Percentiles rank a stretch among this genome's conserved stretches.
phyloP scores from a whole-genome alignment of 2,113 vertebrate species.

The Orycteropus afer region DNA sequence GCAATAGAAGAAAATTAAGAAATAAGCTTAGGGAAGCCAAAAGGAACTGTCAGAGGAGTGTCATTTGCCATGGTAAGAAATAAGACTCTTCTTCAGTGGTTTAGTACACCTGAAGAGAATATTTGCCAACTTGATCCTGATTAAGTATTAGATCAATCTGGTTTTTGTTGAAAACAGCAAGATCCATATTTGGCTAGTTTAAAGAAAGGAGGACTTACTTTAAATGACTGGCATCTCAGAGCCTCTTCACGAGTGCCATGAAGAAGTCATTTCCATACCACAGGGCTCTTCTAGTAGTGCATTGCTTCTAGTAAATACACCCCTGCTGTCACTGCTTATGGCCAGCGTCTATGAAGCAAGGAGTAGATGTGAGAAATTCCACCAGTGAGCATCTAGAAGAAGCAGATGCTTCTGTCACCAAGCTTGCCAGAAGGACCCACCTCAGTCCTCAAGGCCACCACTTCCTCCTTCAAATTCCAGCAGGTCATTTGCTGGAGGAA shows the following conservation, averaged over 20 bases:
- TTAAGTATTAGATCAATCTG: background rate
- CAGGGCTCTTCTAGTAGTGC: background rate
- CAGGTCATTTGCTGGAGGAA: background rate
- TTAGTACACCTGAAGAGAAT: background rate
- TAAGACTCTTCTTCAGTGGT: background rate
- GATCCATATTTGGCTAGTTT: background rate
- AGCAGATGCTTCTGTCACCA: background rate
- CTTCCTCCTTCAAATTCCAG: background rate
- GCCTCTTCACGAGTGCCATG: background rate
- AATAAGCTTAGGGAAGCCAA: background rate
- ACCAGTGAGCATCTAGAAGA: background rate
- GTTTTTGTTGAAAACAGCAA: background rate
- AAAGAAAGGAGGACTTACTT: background rate
- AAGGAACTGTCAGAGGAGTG: background rate
- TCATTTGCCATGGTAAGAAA: background rate
- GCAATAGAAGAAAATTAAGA: background rate
- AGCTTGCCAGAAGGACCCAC: background rate
- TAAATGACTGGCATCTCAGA: background rate
- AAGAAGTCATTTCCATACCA: background rate
- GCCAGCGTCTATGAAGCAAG: background rate
- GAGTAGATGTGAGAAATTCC: background rate
- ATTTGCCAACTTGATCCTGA: background rate
- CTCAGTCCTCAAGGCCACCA: background rate
- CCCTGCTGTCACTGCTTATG: background rate
- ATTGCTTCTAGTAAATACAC: too few relatives aligned